Base-by-base conservation (phyloP, 1,140 invertebrate genomes). In the Rhopalosiphum padi region DNA sequence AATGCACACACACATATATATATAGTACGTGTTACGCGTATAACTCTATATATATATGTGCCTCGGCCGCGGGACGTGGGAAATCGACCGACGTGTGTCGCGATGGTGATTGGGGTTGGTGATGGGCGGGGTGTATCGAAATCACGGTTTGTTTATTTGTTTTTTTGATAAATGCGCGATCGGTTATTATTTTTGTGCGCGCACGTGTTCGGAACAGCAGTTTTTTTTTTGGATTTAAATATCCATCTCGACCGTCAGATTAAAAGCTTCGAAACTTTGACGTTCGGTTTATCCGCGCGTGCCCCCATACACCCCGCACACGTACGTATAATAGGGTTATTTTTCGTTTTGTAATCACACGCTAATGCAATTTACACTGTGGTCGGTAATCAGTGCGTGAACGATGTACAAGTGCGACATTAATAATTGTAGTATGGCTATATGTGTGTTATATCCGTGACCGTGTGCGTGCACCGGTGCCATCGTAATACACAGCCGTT, bases 301-400 rank as follows among this genome's bases (percentile, higher is more conserved):
- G 18, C 25, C 11, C 55, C 1, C 15, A 0, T 11, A 30, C 11
- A n/a, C 30, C 3, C 2, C 60, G 30, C 11, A 30, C 60, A 15
- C 60, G 60, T 77, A 77, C 60, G 60, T 77, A 77, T 77, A 77
- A 77, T n/a, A 7, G 60, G 60, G 60, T 77, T n/a, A 21, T n/a
- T 77, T 77, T 77, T 77, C n/a, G 60, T 77, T 77, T 77, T 77
- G 21, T 77, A 77, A 77, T 77, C 60, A n/a, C 60, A n/a, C n/a
- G 60, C 4, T 77, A 77, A 77, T 77, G 60, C 30, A n/a, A 77
- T 77, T 77, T n/a, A 77, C 60, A 77, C 60, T n/a, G 11, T n/a
- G 23, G 30, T 18, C 60, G 60, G n/a, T 18, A 77, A 77, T 77
- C 60, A n/a, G 60, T 77, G 60, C 30, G 7, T 30, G 3, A 9